Conservation (phyloP, 2,888 invertebrate genomes). For the Metellina segmentata region DNA sequence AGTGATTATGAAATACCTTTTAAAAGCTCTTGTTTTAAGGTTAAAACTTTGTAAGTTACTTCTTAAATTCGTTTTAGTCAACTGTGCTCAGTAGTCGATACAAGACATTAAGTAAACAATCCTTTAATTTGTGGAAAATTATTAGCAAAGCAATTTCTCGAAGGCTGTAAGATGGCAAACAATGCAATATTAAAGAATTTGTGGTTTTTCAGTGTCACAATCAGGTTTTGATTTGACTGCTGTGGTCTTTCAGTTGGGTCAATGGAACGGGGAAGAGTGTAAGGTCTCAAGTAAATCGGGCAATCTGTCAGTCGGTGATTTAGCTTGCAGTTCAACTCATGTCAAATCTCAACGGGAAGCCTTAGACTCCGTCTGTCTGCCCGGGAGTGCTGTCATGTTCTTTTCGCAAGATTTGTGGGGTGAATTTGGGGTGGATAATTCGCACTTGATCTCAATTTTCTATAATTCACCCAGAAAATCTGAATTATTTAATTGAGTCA, state of each 20-base stretch:
- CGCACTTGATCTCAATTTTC: background rate
- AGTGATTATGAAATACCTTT: too few species aligned
- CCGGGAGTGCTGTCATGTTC: slow-evolving; percentile 2
- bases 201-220: slow-evolving; percentile 12
- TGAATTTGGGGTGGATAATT: background rate
- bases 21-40: too few species aligned
- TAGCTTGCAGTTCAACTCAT: slow-evolving; percentile 61
- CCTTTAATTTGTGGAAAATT: too few species aligned
- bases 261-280: slow-evolving; percentile 11
- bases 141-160: too few species aligned
- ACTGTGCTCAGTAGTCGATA: too few species aligned
- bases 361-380: slow-evolving; percentile 5
- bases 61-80: too few species aligned
- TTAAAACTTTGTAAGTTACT: too few species aligned
- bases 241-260: slow-evolving; percentile 20
- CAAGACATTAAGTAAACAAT: too few species aligned
- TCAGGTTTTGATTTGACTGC: background rate
- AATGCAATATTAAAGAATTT: background rate
- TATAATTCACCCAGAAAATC: background rate
- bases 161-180: too few species aligned
- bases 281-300: slow-evolving; percentile 36
- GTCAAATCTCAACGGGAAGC: slow-evolving; percentile 56
- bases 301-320: slow-evolving; percentile 62
- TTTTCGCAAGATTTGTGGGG: background rate
- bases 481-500: background rate